phyloP scores from a whole-genome alignment of 2,113 vertebrate species.

The Vidua macroura region DNA sequence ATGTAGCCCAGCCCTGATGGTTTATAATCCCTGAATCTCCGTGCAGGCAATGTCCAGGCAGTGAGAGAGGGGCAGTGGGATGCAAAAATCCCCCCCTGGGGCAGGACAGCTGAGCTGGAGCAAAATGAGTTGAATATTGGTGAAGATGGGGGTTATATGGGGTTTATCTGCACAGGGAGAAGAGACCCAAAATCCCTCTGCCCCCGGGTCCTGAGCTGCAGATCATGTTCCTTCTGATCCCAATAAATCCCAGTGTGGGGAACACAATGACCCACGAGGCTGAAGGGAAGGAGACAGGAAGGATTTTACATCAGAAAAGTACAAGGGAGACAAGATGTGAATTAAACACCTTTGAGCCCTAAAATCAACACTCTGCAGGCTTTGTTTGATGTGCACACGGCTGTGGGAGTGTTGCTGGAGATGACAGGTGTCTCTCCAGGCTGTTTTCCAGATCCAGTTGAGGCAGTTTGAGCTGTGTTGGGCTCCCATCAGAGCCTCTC shows the following conservation, averaged over 20 bases:
- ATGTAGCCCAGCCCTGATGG: not conserved
- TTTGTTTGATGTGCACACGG: not conserved
- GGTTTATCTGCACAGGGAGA: not conserved
- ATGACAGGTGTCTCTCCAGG: not conserved
- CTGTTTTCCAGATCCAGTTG: not conserved
- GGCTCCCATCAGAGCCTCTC: not conserved
- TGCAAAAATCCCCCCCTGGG: not conserved
- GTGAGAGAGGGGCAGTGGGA: not conserved
- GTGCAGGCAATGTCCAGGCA: not conserved
- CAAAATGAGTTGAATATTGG: accelerated
- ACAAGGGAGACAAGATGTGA: not conserved
- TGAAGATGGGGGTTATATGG: not conserved
- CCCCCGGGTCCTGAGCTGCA: not conserved
- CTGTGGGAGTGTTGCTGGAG: not conserved
- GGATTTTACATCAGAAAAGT: not conserved
- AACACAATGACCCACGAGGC: accelerated
- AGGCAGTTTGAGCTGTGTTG: not conserved
- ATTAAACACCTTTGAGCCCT: not conserved
- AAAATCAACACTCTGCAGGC: not conserved
- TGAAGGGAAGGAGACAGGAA: not conserved
- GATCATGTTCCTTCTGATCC: not conserved
- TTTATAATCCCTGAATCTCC: not conserved
- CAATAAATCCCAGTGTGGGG: not conserved
- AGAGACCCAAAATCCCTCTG: not conserved
- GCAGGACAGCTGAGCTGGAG: not conserved